A percentile compares a stretch with the other conserved stretches of the same genome.
These are phyloP conservation scores for Sminthurinus signatus DNA, from an alignment of 1,140 invertebrate species.

Conservation along the genomic window DNA sequence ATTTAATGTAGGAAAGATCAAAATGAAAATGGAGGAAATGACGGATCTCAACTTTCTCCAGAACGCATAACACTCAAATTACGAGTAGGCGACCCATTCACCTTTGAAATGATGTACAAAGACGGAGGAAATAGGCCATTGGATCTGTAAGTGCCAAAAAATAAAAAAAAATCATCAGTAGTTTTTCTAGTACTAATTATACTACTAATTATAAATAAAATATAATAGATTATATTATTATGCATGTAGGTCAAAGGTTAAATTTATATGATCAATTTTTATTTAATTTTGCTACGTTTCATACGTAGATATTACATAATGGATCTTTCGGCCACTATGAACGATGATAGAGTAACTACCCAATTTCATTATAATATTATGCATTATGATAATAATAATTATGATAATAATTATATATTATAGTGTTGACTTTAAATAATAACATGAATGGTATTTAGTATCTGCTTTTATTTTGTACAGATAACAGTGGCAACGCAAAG, in stretches of 20 bases:
- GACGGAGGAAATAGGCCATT: conserved; percentile 49
- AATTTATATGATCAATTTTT: no score
- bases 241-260: no score
- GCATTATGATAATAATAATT: not conserved
- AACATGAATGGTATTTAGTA: conserved; percentile 36
- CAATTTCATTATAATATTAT: no score
- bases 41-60: not conserved
- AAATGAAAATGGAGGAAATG: no score
- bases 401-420: not conserved
- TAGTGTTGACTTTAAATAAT: not conserved
- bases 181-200: no score
- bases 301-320: conserved; percentile 63
- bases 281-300: no score
- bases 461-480: no score
- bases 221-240: no score
- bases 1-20: no score
- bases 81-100: conserved; percentile 17
- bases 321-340: conserved; percentile 61
- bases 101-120: conserved; percentile 19
- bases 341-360: conserved; percentile 54
- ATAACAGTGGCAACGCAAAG: conserved; percentile 22
- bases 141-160: no score
- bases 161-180: no score
- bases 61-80: conserved; percentile 4
- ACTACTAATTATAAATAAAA: no score